Evolutionary conservation across 2,797 vertebrate genomes (phyloP), one percentile per base, ranked within the genome.

Genomic region (Spea hammondii): DNA sequence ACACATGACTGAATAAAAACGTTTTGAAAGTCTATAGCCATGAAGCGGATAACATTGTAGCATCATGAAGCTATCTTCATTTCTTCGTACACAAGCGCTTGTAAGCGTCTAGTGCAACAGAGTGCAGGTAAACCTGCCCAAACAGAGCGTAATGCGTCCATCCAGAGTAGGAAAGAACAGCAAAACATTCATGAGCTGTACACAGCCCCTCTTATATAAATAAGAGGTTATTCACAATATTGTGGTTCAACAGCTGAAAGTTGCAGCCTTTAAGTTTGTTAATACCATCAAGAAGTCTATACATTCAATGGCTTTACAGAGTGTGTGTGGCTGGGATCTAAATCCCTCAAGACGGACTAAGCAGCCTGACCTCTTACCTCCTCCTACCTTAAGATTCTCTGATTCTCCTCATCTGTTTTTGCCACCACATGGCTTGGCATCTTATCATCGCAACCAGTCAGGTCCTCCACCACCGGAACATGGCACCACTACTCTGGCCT

Each of bases 401-500:
- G 65, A 4, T 0, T 17, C 50, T 0, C 4, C 14, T 1, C 59
- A 62, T 70, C 65, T 76, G 1, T 50, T 54, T 73, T 65, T 49
- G 0, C 66, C 67, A 3, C 54, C 57, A 0, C 2, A 48, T 6
- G 17, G 13, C 4, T 8, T 4, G 9, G n/a, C 5, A 6, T 50
- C 14, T 0, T 9, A 53, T 1, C 10, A 48, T 4, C 48, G 53
- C 0, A 72, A 66, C 78, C 47, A 4, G 14, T 53, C 55, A 17
- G 65, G 74, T 9, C 69, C 84, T 53, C 76, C 81, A 47, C 17
- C 78, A 60, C 84, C 87, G 54, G 84, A 85, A 12, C 95, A 96
- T 0, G 94, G 94, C 79, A 96, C 95, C 53, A 96, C 94, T 6
- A 96, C 94, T 0, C 83, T 96, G 82, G 93, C 91, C 49, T 96